Percentiles rank a stretch among this genome's conserved stretches.
Evolutionary conservation across 1,140 invertebrate genomes (phyloP).

Genomic region (Augochlora pura): DNA sequence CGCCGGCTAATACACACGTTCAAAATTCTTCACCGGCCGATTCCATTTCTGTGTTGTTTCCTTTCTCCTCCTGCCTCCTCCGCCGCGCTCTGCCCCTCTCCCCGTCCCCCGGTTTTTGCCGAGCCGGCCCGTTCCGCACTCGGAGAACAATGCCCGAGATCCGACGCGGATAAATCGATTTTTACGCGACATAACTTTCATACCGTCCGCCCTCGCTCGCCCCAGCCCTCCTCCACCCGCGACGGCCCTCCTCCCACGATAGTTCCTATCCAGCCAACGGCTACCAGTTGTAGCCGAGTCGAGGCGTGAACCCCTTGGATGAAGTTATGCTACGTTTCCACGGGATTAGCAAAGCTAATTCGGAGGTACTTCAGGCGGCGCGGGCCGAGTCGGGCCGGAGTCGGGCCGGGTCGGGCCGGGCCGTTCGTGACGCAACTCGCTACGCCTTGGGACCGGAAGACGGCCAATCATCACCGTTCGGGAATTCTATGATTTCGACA

Average conservation of each 20-base stretch:
- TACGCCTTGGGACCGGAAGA: not conserved
- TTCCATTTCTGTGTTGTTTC: conserved; percentile 54
- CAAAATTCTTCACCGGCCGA: conserved; percentile 58
- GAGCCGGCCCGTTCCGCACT: conserved; percentile 8
- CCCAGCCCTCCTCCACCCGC: not conserved
- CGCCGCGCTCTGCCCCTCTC: too few relatives aligned
- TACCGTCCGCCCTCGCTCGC: conserved; percentile 13
- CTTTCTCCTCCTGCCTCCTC: conserved; percentile 20
- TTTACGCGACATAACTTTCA: conserved; percentile 73
- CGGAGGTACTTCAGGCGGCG: conserved; percentile 11
- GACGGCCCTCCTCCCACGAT: not conserved
- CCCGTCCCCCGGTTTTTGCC: not conserved
- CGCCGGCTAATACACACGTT: conserved; percentile 47
- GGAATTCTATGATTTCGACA: not conserved
- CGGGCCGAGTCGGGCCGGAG: not conserved
- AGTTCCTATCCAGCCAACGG: not conserved
- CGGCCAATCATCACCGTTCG: too few relatives aligned
- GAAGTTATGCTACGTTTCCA: conserved; percentile 77
- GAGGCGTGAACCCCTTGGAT: conserved; percentile 56
- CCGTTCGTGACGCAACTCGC: too few relatives aligned
- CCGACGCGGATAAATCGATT: conserved; percentile 77
- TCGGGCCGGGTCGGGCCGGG: too few relatives aligned
- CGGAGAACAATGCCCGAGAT: conserved; percentile 76
- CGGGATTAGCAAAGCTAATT: conserved; percentile 79
- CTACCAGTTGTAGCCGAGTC: conserved; percentile 26